Conservation (phyloP, 2,888 invertebrate species). For the Watsonalla cultraria region DNA sequence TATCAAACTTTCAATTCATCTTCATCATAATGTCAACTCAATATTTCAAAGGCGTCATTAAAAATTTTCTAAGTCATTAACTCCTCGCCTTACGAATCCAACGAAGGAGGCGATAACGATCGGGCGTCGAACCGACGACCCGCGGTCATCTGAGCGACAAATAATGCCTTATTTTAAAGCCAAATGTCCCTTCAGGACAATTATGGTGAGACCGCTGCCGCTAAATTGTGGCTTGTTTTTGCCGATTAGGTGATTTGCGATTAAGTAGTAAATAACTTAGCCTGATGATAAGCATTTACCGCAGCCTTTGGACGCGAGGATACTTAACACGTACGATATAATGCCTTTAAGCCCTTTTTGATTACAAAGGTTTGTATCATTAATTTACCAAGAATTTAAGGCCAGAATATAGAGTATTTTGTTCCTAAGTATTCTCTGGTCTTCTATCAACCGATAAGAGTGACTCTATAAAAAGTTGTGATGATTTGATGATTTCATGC, state of each 20-base stretch:
- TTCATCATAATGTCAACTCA: slow-evolving; percentile 4
- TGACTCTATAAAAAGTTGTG: too few species aligned
- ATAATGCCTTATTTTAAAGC: slow-evolving; percentile 1
- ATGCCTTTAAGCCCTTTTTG: too few species aligned
- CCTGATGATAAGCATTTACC: too few species aligned
- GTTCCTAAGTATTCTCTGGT: too few species aligned
- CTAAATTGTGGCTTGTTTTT: not conserved
- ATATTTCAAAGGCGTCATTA: slow-evolving; percentile 14
- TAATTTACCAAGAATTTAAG: too few species aligned
- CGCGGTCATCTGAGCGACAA: slow-evolving; percentile 9
- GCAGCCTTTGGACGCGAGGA: too few species aligned
- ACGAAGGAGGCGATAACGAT: slow-evolving; percentile 15
- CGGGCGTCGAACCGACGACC: slow-evolving; percentile 10
- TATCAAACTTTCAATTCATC: not conserved
- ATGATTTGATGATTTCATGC: too few species aligned
- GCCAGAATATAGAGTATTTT: too few species aligned
- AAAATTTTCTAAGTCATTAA: slow-evolving; percentile 31
- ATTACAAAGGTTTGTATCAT: too few species aligned
- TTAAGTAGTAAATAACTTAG: too few species aligned
- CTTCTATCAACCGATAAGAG: too few species aligned
- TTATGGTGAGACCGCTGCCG: not conserved
- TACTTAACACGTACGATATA: too few species aligned
- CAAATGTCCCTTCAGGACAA: not conserved
- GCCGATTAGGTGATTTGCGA: not conserved
- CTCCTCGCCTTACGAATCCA: slow-evolving; percentile 10